Evolutionary conservation across 1,140 invertebrate genomes (phyloP), one percentile per base, ranked within the genome.

Genomic region (Wiebesia pumilae): DNA sequence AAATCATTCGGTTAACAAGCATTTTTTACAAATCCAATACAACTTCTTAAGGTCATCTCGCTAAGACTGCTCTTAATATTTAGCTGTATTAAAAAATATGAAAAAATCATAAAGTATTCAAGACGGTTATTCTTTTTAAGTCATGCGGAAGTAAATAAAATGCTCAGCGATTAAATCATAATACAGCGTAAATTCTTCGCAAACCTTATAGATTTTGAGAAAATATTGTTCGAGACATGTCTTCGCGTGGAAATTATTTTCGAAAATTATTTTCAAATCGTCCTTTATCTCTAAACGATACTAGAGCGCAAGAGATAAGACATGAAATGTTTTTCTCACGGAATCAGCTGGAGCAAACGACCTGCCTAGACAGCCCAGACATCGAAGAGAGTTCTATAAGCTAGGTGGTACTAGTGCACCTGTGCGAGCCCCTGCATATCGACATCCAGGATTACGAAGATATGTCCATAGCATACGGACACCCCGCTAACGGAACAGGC

Each of bases 331-430:
- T 47, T 43, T 43, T 75, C 21, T 14, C 73, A 40, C 24, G 38
- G 27, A n/a, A 14, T 6, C 54, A 84, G 38, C 38, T n/a, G 67
- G 71, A 77, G 43, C 33, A 51, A 38, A 54, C 78, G 35, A 77
- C 24, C 10, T 73, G 51, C 0, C 38, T 58, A 4, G 81, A 71
- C 2, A 83, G 80, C 58, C 33, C 51, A 54, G 43, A 89, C 93
- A 87, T 38, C 30, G 93, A 94, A 87, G 91, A 95, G 88, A 93
- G 90, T 87, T 93, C 93, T 78, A 89, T 94, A 90, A 94, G 93
- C 91, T 90, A 92, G 92, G 88, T 92, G 85, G 87, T 90, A 88
- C 89, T 91, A 73, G 90, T 91, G 89, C 90, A 90, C 89, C 89
- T 91, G 88, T 89, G 88, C 88, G 89, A 88, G 88, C 82, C 87